Evolutionary conservation across 2,888 invertebrate species (phyloP), one percentile per base, ranked within the genome.

Genomic region (Eugnorisma glareosa): DNA sequence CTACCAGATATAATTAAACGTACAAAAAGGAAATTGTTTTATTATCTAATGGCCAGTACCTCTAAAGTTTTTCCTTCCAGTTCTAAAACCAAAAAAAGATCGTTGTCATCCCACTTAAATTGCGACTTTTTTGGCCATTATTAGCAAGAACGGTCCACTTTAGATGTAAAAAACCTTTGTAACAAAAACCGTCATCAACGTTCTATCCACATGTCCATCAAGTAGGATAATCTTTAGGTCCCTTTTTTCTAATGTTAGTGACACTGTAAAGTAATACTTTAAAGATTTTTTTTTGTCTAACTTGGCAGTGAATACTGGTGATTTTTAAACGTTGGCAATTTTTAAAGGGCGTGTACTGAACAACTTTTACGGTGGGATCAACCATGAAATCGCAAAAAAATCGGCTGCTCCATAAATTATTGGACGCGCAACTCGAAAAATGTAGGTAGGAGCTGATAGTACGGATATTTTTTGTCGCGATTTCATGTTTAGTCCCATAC

Each of bases 121-220:
- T 28, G 67, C 3, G 11, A 8, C 35, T 73, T 77, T 83, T 73
- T 85, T 45, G 70, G 59, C 48, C 82, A 72, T 82, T 82, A 72
- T 63, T 82, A 75, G 28, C 76, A 75, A 71, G 69, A 70, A 67
- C 40, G 63, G 24, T 57, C 59, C 71, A 66, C 57, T 81, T 86
- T 57, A 54, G 40, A 51, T 18, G 73, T 54, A 75, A 82, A 82
- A 85, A 82, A 81, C 61, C 37, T 68, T 68, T 61, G 70, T 57
- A 31, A 48, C 70, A 83, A 75, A 73, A 84, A 79, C 59, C 45
- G 70, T 83, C 75, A 83, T 86, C 79, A 79, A 73, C 75, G 73
- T 82, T 68, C 28, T 48, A 75, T 67, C 68, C 70, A 67, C 61
- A 75, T 70, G 75, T 31, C 61, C 69, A 85, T 82, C 70, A 71